Conservation (phyloP, 2,888 invertebrate genomes). For the Leucozona laternaria region DNA sequence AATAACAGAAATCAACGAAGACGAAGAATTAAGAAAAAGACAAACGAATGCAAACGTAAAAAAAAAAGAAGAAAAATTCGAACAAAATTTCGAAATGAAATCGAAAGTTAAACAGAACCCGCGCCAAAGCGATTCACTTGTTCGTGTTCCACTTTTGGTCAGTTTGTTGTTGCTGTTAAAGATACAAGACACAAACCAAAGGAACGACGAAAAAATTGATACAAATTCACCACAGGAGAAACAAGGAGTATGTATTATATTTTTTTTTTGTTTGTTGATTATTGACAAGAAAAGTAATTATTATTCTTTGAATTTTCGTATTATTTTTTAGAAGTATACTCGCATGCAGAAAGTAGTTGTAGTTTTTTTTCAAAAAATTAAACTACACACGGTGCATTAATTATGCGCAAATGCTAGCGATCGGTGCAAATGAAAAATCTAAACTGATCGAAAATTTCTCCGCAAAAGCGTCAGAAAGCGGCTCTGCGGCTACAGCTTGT, state of each 20-base stretch:
- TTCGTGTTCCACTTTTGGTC: constrained; percentile 64
- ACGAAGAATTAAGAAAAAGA: constrained; percentile 4
- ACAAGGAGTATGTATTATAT: neutral
- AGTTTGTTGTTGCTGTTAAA: constrained; percentile 8
- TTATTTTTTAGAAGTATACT: neutral
- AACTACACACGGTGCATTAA: constrained; percentile 71
- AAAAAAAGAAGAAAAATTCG: constrained; percentile 8
- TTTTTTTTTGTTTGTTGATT: neutral
- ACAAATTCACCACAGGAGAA: constrained; percentile 17
- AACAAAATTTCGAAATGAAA: constrained; percentile 65
- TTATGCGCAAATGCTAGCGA: constrained; percentile 78
- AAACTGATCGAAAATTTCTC: constrained; percentile 84
- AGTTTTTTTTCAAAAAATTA: constrained; percentile 23
- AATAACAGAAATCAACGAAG: constrained; percentile 6
- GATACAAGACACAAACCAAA: constrained; percentile 4
- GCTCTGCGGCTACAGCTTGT: constrained; percentile 33
- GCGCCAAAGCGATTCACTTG: constrained; percentile 47
- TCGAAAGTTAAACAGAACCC: constrained; percentile 66
- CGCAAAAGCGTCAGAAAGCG: constrained; percentile 77
- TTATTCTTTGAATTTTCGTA: constrained; percentile 8
- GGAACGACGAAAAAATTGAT: constrained; percentile 20
- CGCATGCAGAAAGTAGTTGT: constrained; percentile 1
- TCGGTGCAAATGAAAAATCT: constrained; percentile 83
- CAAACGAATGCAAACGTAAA: constrained; percentile 5
- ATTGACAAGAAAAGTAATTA: neutral